Conservation (phyloP, 2,797 vertebrate genomes). For the Distichodus sexfasciatus region DNA sequence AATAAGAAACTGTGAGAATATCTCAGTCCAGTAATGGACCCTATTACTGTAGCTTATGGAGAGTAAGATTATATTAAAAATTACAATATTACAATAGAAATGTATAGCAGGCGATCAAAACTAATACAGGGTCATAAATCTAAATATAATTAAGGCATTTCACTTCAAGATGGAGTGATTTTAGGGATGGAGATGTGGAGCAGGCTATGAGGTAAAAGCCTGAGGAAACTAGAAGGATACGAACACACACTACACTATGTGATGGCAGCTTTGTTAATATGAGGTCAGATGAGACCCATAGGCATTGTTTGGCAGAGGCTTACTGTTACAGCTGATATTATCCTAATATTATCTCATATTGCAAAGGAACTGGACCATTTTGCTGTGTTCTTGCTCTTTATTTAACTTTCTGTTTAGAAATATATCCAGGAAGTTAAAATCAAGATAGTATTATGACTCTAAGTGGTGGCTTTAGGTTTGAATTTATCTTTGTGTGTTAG, state of each 20-base stretch:
- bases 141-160: too few species aligned
- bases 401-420: background rate
- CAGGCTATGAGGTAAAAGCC: too few species aligned
- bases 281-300: background rate
- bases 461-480: too few species aligned
- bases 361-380: background rate
- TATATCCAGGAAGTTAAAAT: background rate
- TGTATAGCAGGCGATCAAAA: too few species aligned
- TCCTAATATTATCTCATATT: too few species aligned
- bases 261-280: background rate
- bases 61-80: background rate
- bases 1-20: conserved; percentile 4
- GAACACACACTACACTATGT: background rate
- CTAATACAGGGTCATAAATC: too few species aligned
- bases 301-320: background rate
- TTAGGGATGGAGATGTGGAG: too few species aligned
- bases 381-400: background rate
- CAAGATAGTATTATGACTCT: too few species aligned
- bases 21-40: background rate
- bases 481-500: background rate
- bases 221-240: background rate
- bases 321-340: background rate
- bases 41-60: background rate
- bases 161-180: too few species aligned
- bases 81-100: too few species aligned